Conservation (phyloP, 2,888 invertebrate species). For the Tenthredo mesomela region DNA sequence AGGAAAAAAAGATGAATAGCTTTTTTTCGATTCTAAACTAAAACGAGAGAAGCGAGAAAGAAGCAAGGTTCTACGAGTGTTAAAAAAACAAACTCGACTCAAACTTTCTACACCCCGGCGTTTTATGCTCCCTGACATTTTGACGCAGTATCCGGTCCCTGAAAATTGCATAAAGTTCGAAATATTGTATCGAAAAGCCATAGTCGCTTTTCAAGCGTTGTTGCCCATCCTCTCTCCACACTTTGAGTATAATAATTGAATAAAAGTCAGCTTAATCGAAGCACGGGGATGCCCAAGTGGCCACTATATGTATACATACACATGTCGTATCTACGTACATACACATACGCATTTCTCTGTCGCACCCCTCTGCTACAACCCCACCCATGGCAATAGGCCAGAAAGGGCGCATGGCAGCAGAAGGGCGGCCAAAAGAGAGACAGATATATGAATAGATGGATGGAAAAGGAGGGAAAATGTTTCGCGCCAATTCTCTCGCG, state of each 20-base stretch:
- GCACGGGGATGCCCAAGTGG: slow-evolving; percentile 38
- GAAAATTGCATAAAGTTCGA: slow-evolving; percentile 21
- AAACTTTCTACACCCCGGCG: neutral
- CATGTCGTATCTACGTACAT: neutral
- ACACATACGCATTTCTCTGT: neutral
- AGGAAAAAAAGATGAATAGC: neutral
- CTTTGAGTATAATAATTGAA: slow-evolving; percentile 45
- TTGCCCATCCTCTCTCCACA: slow-evolving; percentile 12
- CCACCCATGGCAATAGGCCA: neutral
- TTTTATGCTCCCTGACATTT: slow-evolving; percentile 18
- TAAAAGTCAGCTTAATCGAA: slow-evolving; percentile 50
- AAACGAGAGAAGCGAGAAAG: neutral
- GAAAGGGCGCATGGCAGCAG: neutral
- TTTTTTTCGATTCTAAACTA: neutral
- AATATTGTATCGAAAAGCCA: slow-evolving; percentile 45
- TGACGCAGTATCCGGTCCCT: slow-evolving; percentile 8
- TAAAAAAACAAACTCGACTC: slow-evolving; percentile 15
- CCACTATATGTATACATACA: neutral
- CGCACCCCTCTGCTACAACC: neutral
- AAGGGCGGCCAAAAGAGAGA: neutral
- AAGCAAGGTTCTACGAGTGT: neutral
- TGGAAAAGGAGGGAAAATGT: neutral
- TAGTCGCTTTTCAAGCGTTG: slow-evolving; percentile 12
- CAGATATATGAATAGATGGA: neutral
- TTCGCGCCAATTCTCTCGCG: slow-evolving; percentile 49